phyloP scores from a whole-genome alignment of 2,888 invertebrate species.

The Cremastinae sp. region DNA sequence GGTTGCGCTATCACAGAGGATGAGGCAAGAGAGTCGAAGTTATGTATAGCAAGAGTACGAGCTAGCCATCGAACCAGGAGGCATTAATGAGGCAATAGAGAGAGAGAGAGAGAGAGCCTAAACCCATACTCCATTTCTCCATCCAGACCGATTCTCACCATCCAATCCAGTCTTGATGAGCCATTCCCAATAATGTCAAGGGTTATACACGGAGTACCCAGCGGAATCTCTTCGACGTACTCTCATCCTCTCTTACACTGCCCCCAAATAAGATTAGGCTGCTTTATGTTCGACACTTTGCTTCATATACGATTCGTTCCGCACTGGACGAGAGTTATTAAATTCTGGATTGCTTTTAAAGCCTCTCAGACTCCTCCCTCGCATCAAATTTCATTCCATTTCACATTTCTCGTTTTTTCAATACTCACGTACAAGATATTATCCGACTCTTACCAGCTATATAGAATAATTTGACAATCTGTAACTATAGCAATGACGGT shows the following conservation, averaged over 20 bases:
- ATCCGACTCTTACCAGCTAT: background rate
- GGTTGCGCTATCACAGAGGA: conserved; percentile 51
- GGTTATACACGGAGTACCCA: conserved; percentile 43
- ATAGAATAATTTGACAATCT: no score
- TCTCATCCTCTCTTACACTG: conserved; percentile 19
- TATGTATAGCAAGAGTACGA: conserved; percentile 49
- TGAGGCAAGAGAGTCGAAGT: conserved; percentile 31
- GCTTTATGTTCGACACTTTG: conserved; percentile 47
- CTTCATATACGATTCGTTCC: conserved; percentile 29
- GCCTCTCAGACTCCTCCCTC: no score
- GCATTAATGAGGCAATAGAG: conserved; percentile 78
- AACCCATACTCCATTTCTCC: conserved; percentile 29
- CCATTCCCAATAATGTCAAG: conserved; percentile 76
- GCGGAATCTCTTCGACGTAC: conserved; percentile 34
- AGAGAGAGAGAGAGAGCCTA: background rate
- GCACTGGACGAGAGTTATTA: background rate
- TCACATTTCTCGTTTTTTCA: no score
- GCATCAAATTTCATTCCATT: no score
- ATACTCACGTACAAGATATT: background rate
- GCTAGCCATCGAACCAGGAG: conserved; percentile 48
- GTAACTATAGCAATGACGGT: no score
- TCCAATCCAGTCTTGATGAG: conserved; percentile 77
- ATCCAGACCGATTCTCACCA: conserved; percentile 63
- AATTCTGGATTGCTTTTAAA: background rate
- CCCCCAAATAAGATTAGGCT: conserved; percentile 46